These are phyloP conservation scores for Physocephala rufipes DNA, from an alignment of 2,888 invertebrate genomes.

Conservation along the genomic window DNA sequence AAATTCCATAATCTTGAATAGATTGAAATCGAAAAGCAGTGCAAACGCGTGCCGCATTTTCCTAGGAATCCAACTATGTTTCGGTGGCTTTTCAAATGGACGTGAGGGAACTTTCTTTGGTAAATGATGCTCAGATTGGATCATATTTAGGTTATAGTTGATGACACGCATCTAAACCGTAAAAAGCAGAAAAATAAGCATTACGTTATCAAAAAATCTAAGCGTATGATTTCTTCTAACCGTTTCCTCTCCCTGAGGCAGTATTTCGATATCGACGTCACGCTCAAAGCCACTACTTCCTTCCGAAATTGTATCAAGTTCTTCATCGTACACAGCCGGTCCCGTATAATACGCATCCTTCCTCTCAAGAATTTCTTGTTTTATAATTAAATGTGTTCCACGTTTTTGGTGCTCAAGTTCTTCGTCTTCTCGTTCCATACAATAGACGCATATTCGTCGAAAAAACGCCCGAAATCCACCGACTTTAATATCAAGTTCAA, in stretches of 20 bases:
- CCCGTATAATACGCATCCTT: slow-evolving; percentile 75
- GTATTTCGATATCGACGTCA: slow-evolving; percentile 18
- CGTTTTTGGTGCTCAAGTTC: not conserved
- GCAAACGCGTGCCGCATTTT: slow-evolving; percentile 48
- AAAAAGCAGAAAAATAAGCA: not conserved
- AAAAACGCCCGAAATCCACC: not conserved
- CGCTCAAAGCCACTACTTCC: not conserved
- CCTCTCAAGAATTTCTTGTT: slow-evolving; percentile 70
- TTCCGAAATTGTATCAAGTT: not conserved
- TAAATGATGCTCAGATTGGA: slow-evolving; percentile 24
- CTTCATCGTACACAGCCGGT: slow-evolving; percentile 49
- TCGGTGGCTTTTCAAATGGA: not conserved
- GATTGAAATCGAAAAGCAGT: slow-evolving; percentile 53
- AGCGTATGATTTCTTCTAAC: too few relatives aligned
- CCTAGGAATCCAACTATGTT: slow-evolving; percentile 42
- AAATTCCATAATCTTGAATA: slow-evolving; percentile 57
- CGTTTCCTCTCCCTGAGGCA: not conserved
- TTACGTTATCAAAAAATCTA: not conserved
- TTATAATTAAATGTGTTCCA: slow-evolving; percentile 47
- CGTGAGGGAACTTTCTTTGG: not conserved
- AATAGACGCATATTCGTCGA: not conserved
- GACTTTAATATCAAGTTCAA: not conserved
- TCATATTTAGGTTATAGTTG: slow-evolving; percentile 41
- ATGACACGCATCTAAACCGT: slow-evolving; percentile 35
- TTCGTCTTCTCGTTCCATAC: not conserved